Percentiles rank a stretch among this genome's conserved stretches.
These are phyloP conservation scores for Caenorhabditis angaria DNA, from an alignment of 2,888 invertebrate genomes.

Conservation along the genomic window DNA sequence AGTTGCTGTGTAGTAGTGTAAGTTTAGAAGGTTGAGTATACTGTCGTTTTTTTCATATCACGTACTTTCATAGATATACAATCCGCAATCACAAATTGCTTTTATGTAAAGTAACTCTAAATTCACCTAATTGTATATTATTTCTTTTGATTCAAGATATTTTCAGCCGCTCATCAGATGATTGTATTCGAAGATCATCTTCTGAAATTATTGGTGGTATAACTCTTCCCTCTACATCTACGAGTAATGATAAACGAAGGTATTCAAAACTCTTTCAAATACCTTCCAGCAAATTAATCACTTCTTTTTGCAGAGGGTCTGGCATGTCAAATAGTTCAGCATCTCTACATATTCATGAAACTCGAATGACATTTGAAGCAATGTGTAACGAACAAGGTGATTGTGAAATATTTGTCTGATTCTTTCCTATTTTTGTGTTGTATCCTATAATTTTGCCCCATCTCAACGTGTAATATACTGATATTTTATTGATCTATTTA, in stretches of 20 bases:
- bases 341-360: slow-evolving; percentile 69
- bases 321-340: slow-evolving; percentile 71
- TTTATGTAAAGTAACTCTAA: background rate
- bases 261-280: background rate
- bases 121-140: too few relatives aligned
- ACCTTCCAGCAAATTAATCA: background rate
- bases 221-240: slow-evolving; percentile 46
- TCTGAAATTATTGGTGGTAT: slow-evolving; percentile 69
- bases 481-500: too few relatives aligned
- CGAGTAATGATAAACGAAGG: slow-evolving; percentile 52
- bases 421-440: slow-evolving; percentile 20
- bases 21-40: slow-evolving; percentile 9
- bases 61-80: too few relatives aligned
- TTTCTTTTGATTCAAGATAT: background rate
- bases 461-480: background rate
- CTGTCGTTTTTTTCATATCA: background rate
- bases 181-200: slow-evolving; percentile 65
- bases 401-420: slow-evolving; percentile 59
- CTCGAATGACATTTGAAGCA: slow-evolving; percentile 58
- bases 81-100: background rate
- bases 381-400: slow-evolving; percentile 60
- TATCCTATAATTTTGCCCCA: background rate
- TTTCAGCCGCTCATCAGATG: slow-evolving; percentile 67
- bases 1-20: slow-evolving; percentile 9
- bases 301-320: slow-evolving; percentile 61